Evolutionary conservation across 2,888 invertebrate species (phyloP).

Genomic region (Drosophila kambysellisi): DNA sequence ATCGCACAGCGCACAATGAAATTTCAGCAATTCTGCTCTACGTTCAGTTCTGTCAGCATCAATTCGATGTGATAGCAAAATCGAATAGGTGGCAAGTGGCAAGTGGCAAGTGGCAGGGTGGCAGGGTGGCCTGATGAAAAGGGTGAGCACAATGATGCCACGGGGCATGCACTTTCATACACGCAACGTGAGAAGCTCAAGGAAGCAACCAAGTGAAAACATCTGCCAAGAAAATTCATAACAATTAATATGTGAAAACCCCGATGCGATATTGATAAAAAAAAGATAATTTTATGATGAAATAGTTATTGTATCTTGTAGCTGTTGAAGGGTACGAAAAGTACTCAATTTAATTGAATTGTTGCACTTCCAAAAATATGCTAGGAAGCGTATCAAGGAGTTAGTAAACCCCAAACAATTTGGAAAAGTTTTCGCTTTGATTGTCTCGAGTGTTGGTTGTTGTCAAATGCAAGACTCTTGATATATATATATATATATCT

Average conservation of each 20-base stretch:
- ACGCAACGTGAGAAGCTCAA: not conserved
- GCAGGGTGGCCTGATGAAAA: not conserved
- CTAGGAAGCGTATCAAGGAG: constrained; percentile 13
- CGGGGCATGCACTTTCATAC: constrained; percentile 34
- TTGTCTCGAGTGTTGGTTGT: constrained; percentile 19
- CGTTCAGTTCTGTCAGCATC: constrained; percentile 39
- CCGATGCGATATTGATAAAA: not conserved
- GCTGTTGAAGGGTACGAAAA: not conserved
- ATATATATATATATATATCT: constrained; percentile 28
- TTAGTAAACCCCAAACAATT: not conserved
- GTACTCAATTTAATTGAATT: not conserved
- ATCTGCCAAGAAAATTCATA: not conserved
- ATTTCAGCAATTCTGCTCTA: constrained; percentile 50
- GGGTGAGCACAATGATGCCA: constrained; percentile 13
- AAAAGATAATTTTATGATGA: not conserved
- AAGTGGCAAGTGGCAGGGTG: too few species aligned
- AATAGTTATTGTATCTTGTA: not conserved
- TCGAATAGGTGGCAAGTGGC: constrained; percentile 1
- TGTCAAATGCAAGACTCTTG: constrained; percentile 44
- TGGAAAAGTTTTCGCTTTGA: constrained; percentile 10
- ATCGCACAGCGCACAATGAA: constrained; percentile 73
- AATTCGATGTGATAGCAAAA: constrained; percentile 36
- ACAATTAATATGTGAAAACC: not conserved
- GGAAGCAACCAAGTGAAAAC: not conserved
- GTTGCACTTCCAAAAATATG: not conserved